Percentiles rank a stretch among this genome's conserved stretches.
Conservation (phyloP, 2,113 vertebrate genomes). For the Columba livia region DNA sequence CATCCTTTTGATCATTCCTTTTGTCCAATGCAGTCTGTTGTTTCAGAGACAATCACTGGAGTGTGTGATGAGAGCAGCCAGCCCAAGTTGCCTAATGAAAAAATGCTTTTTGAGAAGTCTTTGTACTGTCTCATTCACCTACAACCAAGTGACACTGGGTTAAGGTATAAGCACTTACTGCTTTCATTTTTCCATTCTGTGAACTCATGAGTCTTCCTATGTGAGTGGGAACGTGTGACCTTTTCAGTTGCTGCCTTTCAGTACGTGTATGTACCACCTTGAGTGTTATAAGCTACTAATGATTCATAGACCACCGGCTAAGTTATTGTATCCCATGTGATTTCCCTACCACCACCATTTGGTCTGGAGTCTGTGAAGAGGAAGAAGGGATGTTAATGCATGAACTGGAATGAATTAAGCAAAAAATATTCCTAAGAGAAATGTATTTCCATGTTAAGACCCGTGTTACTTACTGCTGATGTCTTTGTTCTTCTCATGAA, state of each 20-base stretch:
- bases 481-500: constrained; percentile 2
- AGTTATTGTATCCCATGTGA: background rate
- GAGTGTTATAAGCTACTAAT: background rate
- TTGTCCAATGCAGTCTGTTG: background rate
- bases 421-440: background rate
- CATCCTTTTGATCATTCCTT: background rate
- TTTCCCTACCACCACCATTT: background rate
- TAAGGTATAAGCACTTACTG: background rate
- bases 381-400: background rate
- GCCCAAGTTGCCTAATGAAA: background rate
- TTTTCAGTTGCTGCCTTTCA: background rate
- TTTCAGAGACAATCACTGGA: background rate
- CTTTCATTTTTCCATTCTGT: background rate
- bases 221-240: background rate
- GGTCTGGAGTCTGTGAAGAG: background rate
- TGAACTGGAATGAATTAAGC: background rate
- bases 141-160: background rate
- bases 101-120: background rate
- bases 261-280: background rate
- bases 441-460: background rate
- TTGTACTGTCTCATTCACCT: background rate
- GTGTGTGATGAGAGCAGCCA: background rate
- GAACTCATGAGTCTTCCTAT: background rate
- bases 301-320: background rate
- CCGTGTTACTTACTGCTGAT: background rate